Base-by-base conservation (phyloP, 2,113 vertebrate genomes). In the Nematolebias whitei region DNA sequence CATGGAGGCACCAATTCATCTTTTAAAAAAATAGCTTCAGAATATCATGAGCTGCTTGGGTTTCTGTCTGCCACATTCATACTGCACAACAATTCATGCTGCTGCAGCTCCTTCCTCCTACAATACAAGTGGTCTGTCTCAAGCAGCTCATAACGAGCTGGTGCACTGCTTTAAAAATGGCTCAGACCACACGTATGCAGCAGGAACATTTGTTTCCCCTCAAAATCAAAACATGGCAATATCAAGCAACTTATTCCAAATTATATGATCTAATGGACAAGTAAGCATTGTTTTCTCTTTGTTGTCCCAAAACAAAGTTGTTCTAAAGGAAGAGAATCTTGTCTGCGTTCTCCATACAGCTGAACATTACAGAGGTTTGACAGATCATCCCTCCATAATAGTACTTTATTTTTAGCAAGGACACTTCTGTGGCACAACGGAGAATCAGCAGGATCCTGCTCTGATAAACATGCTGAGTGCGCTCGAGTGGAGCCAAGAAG, bases 381-480 rank as follows among this genome's bases (percentile, higher is more conserved):
- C 58, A 41, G 56, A 58, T 26, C 6, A n/a, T n/a, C n/a, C 44
- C 11, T 11, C n/a, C 1, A 20, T 19, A 55, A 45, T 56, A 35
- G 45, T 13, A 18, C 45, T 61, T 79, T 18, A 2, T 2, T 22
- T 55, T 73, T 18, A 49, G 45, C 7, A 18, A 19, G 41, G 58
- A 55, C 26, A 29, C 20, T 19, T 24, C 58, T 1, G 5, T 13
- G 70, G 62, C 38, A 9, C 11, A 41, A 20, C 40, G 39, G 15
- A 56, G 60, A 32, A 8, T 57, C 60, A 22, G 40, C 45, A 53
- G 5, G 14, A 76, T 80, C 64, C 65, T 67, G 40, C 57, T 58
- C 79, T 75, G 67, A 87, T 75, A 88, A 80, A 87, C 53, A 68
- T 72, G 71, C 52, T 57, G 60, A 68, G 59, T 29, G 57, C 63